Evolutionary conservation across 2,797 vertebrate genomes (phyloP).

Genomic region (Urosaurus nigricauda): DNA sequence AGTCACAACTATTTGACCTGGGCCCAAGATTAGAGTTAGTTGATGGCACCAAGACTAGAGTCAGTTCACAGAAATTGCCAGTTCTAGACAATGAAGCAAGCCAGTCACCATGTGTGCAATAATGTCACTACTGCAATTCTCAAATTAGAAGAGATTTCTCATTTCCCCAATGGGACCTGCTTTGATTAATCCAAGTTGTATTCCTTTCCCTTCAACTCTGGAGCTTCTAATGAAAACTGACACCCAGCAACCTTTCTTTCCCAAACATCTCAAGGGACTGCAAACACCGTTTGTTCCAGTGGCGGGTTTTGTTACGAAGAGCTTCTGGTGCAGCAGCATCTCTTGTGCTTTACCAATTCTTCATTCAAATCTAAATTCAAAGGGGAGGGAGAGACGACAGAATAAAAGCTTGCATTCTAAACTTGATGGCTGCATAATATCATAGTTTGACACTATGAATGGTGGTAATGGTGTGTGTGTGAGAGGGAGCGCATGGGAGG

Average conservation of each 20-base stretch:
- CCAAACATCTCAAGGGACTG: background rate
- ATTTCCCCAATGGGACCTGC: conserved; percentile 32
- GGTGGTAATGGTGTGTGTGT: background rate
- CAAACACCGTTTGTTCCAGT: conserved; percentile 23
- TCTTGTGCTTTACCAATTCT: background rate
- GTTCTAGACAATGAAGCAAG: background rate
- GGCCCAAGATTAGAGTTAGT: rapidly evolving
- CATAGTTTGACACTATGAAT: no score
- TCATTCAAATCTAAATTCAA: background rate
- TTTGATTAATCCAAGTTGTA: conserved; percentile 48
- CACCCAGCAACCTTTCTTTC: background rate
- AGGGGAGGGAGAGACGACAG: background rate
- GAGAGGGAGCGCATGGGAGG: rapidly evolving
- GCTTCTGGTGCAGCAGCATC: background rate
- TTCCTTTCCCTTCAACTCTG: conserved; percentile 15
- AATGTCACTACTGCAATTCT: rapidly evolving
- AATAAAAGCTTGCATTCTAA: background rate
- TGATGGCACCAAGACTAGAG: background rate
- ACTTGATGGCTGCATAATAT: background rate
- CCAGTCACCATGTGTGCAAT: background rate
- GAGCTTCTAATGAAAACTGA: conserved; percentile 44
- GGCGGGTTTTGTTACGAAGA: rapidly evolving
- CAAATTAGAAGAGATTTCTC: conserved; percentile 52
- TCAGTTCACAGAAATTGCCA: conserved; percentile 3
- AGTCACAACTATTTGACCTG: background rate